Evolutionary conservation across 2,113 vertebrate species (phyloP), one percentile per base, ranked within the genome.

Genomic region (Muntiacus reevesi): DNA sequence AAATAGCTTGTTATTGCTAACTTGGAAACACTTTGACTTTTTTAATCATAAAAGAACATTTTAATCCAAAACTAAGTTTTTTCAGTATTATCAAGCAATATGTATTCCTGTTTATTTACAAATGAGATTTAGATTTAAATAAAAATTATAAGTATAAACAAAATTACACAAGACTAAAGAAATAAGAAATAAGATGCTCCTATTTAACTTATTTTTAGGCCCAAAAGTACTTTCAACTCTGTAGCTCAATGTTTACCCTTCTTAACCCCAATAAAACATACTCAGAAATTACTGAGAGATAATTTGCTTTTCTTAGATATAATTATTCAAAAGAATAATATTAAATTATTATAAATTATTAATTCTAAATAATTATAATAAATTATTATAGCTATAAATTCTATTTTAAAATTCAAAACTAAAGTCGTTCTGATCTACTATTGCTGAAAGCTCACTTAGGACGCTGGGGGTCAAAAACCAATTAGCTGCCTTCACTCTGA

Each of bases 1-100:
- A 98, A 91, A 97, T 96, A 94, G 94, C 12, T 94, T 94, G 85
- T 82, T 92, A 87, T 36, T 55, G 2, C 9, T 95, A 98, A 95
- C 12, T 84, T 92, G 87, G 50, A 95, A 94, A 83, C 27, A 95
- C 21, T 91, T 82, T 52, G 36, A 76, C 67, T 96, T 89, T 88
- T 52, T 93, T 40, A 93, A 86, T 90, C 52, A 94, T 71, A 93
- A 91, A 97, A 82, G 25, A 93, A 90, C 3, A 94, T 79, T 97
- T 92, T 90, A 87, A 94, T n/a, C 30, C 50, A 93, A 89, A 96
- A 96, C 27, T 67, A 57, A 78, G 7, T 84, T 94, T 88, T 94
- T 52, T 91, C 86, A 94, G 87, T 89, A 25, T 55, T 91, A 13
- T 90, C 50, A 94, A 55, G 16, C 13, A 52, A 83, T 78, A 85